Evolutionary conservation across 2,113 vertebrate genomes (phyloP).

Genomic region (Tachycineta bicolor): DNA sequence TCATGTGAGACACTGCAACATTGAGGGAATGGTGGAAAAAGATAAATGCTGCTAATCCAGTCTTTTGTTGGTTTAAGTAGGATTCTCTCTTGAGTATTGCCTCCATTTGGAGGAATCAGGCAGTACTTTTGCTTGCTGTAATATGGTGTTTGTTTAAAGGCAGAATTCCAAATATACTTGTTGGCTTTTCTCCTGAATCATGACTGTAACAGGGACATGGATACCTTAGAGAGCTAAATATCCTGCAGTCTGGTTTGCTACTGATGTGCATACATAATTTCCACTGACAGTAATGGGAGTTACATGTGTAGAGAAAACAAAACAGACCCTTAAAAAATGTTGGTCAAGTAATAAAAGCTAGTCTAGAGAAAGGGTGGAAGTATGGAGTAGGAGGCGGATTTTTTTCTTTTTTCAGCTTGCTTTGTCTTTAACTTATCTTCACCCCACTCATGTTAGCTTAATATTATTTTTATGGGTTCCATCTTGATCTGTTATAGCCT

Average conservation of each 20-base stretch:
- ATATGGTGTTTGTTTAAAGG: conserved; percentile 41
- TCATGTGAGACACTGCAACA: not conserved
- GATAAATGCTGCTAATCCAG: not conserved
- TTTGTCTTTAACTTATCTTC: not conserved
- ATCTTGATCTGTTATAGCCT: not conserved
- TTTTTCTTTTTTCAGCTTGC: not conserved
- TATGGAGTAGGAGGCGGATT: not conserved
- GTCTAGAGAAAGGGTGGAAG: not conserved
- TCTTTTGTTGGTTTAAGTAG: not conserved
- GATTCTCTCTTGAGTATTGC: not conserved
- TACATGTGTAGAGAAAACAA: conserved; percentile 48
- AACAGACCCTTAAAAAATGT: conserved; percentile 49
- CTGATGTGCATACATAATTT: conserved; percentile 55
- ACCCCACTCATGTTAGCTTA: not conserved
- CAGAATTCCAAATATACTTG: conserved; percentile 46
- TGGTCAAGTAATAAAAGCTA: conserved; percentile 22
- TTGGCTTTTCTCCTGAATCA: conserved; percentile 54
- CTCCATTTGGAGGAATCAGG: not conserved
- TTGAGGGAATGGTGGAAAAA: not conserved
- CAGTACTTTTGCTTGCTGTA: not conserved
- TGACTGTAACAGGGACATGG: conserved; percentile 25
- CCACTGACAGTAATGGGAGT: conserved; percentile 56
- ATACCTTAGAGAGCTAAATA: conserved; percentile 54
- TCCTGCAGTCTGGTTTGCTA: conserved; percentile 53
- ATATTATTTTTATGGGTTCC: not conserved